A percentile compares a stretch with the other conserved stretches of the same genome.
phyloP scores from a whole-genome alignment of 1,140 invertebrate genomes.

The Drosophila repletoides region DNA sequence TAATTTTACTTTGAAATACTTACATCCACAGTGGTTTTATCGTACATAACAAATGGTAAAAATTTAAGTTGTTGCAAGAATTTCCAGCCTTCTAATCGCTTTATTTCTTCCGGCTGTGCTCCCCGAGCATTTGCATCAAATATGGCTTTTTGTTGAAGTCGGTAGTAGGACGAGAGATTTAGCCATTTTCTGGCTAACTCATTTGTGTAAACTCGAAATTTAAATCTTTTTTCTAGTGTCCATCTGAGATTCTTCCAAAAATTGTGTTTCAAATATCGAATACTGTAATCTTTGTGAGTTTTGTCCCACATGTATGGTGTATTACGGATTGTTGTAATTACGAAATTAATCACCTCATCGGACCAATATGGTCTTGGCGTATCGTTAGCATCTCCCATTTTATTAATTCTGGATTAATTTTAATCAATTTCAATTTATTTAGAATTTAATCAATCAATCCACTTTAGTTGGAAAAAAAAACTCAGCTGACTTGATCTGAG shows the following conservation, averaged over 20 bases:
- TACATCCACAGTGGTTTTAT: constrained; percentile 22
- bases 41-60: constrained; percentile 1
- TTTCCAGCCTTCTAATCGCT: constrained; percentile 35
- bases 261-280: constrained; percentile 32
- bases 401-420: background rate
- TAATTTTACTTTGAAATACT: background rate
- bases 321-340: constrained; percentile 33
- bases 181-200: constrained; percentile 34
- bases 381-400: constrained; percentile 23
- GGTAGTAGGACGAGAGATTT: constrained; percentile 30
- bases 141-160: constrained; percentile 32
- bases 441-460: constrained; percentile 17
- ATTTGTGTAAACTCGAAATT: constrained; percentile 35
- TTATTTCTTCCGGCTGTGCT: constrained; percentile 30
- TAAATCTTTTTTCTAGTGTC: constrained; percentile 30
- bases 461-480: constrained; percentile 21
- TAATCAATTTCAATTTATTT: background rate
- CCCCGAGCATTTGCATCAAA: constrained; percentile 29
- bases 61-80: constrained; percentile 31
- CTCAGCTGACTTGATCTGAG: constrained; percentile 19
- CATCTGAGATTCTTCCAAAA: constrained; percentile 40
- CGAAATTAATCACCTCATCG: constrained; percentile 26
- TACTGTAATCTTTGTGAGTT: constrained; percentile 33
- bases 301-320: constrained; percentile 43
- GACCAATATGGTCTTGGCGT: constrained; percentile 36